A percentile compares a stretch with the other conserved stretches of the same genome.
phyloP scores from a whole-genome alignment of 2,888 invertebrate genomes.

The Leptopilina syphax region DNA sequence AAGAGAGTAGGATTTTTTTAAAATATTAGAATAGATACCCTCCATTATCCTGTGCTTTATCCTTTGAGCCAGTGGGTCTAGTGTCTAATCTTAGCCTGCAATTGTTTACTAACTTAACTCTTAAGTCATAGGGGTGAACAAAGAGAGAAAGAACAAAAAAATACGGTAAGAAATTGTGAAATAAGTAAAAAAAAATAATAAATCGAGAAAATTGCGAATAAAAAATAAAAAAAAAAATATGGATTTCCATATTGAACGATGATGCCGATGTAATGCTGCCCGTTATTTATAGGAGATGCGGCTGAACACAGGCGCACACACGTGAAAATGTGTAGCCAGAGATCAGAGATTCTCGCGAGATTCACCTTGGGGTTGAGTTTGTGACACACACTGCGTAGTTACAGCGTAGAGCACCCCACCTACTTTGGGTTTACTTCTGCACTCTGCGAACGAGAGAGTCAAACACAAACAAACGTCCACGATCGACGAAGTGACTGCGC shows the following conservation, averaged over 20 bases:
- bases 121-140: constrained; percentile 26
- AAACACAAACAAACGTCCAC: constrained; percentile 49
- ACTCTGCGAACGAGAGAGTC: constrained; percentile 67
- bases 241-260: constrained; percentile 63
- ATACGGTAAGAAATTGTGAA: constrained; percentile 33
- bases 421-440: constrained; percentile 75
- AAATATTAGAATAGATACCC: neutral
- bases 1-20: too few species aligned
- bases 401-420: constrained; percentile 75
- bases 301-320: constrained; percentile 73
- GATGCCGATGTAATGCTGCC: constrained; percentile 72
- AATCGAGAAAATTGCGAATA: constrained; percentile 41
- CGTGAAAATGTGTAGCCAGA: constrained; percentile 70
- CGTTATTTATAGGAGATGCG: constrained; percentile 77
- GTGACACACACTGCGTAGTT: constrained; percentile 75
- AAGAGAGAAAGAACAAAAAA: neutral
- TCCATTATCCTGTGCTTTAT: constrained; percentile 3
- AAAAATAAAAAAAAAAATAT: constrained; percentile 48
- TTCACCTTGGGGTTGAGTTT: constrained; percentile 74
- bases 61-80: constrained; percentile 13
- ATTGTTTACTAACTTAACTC: constrained; percentile 27
- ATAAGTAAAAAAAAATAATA: constrained; percentile 25
- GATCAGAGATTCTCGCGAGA: constrained; percentile 72
- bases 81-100: constrained; percentile 18
- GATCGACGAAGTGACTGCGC: constrained; percentile 65